Conservation (phyloP, 2,113 vertebrate species). For the Potamarius usumacintae region DNA sequence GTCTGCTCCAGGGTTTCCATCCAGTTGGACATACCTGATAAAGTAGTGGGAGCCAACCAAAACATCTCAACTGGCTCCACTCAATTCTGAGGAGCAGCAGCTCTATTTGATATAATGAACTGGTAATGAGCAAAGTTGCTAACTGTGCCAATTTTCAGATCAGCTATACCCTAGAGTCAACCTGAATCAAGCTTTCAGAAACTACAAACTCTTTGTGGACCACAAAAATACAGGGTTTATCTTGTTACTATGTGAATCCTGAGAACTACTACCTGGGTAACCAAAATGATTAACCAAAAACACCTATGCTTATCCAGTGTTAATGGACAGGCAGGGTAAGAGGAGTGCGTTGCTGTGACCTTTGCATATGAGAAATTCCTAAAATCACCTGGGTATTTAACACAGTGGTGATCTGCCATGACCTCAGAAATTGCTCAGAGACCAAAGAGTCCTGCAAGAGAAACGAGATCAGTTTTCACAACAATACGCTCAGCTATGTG, state of each 20-base stretch:
- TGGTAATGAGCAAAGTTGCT: no score
- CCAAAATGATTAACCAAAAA: not conserved
- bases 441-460: not conserved
- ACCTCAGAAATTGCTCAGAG: not conserved
- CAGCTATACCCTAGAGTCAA: no score
- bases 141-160: no score
- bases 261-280: not conserved
- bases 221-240: not conserved
- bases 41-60: not conserved
- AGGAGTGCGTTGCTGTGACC: not conserved
- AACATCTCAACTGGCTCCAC: not conserved
- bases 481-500: not conserved
- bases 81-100: not conserved
- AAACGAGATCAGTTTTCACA: not conserved
- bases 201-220: no score
- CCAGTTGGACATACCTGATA: not conserved
- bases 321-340: not conserved
- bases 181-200: no score
- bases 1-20: not conserved
- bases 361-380: not conserved
- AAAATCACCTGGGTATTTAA: constrained; percentile 14
- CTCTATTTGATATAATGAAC: not conserved
- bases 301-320: not conserved
- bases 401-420: not conserved
- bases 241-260: not conserved